Conservation (phyloP, 2,113 vertebrate genomes). For the Xiphias gladius region DNA sequence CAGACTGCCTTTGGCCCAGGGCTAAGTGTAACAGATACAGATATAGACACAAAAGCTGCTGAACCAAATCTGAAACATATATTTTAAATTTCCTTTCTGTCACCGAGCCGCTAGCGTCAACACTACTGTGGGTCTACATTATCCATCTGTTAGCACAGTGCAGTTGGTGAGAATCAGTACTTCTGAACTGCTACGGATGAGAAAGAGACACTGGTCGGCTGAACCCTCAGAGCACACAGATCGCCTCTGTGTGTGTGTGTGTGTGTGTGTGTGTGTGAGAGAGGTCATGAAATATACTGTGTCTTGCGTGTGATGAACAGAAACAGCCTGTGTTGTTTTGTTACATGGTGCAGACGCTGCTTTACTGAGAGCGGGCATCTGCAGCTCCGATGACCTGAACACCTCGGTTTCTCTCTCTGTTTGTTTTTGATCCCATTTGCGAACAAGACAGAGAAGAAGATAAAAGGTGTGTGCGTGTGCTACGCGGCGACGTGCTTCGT, state of each 20-base stretch:
- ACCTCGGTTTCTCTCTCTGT: neutral
- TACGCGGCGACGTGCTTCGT: neutral
- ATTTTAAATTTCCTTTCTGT: neutral
- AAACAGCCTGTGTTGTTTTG: conserved; percentile 8
- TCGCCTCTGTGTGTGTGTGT: neutral
- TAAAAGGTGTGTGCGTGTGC: no score
- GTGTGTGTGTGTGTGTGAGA: neutral
- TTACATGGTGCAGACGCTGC: conserved; percentile 7
- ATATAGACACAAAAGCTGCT: conserved; percentile 16
- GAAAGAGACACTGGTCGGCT: neutral
- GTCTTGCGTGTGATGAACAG: neutral
- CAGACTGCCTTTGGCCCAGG: conserved; percentile 18
- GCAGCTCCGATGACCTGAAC: conserved; percentile 3
- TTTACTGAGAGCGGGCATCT: conserved; percentile 17
- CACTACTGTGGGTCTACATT: neutral
- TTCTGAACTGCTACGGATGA: neutral
- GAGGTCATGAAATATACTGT: neutral
- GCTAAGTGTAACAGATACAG: neutral
- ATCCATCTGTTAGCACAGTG: neutral
- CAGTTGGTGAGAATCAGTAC: neutral
- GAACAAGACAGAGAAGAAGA: neutral
- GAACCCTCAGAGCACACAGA: conserved; percentile 32
- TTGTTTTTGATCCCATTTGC: neutral
- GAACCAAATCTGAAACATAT: neutral
- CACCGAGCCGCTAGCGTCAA: neutral